These are phyloP conservation scores for Corythoichthys intestinalis DNA, from an alignment of 2,113 vertebrate genomes.

Conservation along the genomic window DNA sequence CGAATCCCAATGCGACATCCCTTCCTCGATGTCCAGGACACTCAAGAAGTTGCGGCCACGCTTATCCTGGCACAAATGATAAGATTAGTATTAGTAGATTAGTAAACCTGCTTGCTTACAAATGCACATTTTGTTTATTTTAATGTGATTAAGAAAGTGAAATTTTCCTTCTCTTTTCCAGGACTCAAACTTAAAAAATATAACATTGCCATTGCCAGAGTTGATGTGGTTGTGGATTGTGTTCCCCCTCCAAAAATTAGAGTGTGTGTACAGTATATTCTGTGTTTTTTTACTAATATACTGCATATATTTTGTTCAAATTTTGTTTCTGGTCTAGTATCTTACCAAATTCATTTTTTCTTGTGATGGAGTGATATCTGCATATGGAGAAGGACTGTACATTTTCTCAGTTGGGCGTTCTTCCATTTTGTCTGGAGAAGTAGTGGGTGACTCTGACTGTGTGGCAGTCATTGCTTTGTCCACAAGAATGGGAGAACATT, in stretches of 20 bases:
- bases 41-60: constrained; percentile 70
- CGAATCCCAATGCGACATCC: constrained; percentile 57
- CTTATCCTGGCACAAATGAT: constrained; percentile 46
- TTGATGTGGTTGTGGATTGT: too few relatives aligned
- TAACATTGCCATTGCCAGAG: too few relatives aligned
- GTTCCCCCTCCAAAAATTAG: too few relatives aligned
- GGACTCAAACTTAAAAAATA: too few relatives aligned
- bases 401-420: constrained; percentile 52
- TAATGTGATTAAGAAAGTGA: too few relatives aligned
- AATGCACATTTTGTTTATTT: too few relatives aligned
- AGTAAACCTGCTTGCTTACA: too few relatives aligned
- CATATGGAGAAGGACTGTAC: constrained; percentile 24
- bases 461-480: constrained; percentile 53
- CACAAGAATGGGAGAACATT: constrained; percentile 8
- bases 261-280: neutral
- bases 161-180: too few relatives aligned
- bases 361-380: constrained; percentile 14
- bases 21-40: constrained; percentile 79
- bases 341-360: constrained; percentile 61
- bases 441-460: constrained; percentile 13
- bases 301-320: too few relatives aligned
- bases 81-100: neutral
- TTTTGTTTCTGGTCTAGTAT: neutral
- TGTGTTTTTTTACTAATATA: too few relatives aligned
- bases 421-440: constrained; percentile 55